Evolutionary conservation across 2,888 invertebrate species (phyloP), one percentile per base, ranked within the genome.

Genomic region (Creontiades dilutus): DNA sequence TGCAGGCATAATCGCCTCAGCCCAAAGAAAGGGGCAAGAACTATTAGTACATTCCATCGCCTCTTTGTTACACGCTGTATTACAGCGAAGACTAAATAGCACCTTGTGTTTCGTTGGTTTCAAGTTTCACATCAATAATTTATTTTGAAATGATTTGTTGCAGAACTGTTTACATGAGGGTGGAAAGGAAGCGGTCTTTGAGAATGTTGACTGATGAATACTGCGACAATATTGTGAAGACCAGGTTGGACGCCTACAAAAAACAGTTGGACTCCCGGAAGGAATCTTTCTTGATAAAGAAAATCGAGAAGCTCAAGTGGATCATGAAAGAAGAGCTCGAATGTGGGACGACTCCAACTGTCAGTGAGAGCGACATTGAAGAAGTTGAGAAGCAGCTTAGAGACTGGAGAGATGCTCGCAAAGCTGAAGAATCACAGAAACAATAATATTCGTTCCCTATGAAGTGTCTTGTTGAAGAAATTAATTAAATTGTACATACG

Each of bases 251-350:
- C 0, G 95, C 94, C 1, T 97, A 97, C 92, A 95, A 95, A 92
- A 94, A 94, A 84, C 93, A 95, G 90, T 93, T 98, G 52, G 95
- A 96, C 92, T 94, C 94, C 13, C 95, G 97, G 93, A 96, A 97
- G 93, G 95, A 96, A 12, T 94, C 94, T 0, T 98, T 97, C 93
- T 94, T 96, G 27, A 94, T 95, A 92, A 95, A 97, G 88, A 98
- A 98, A 93, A 94, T 96, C 0, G 94, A 95, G 80, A 95, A 95
- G 27, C 93, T 98, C 89, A 93, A 95, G 91, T 96, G 96, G 92
- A 96, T 98, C n/a, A 94, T 95, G 57, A 94, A 95, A 91, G 97
- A 97, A 93, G 97, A 98, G 93, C 93, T 94, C 80, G 95, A 95
- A 14, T 95, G 96, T 90, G 94, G 96, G 86, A 93, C 96, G 0